A percentile compares a stretch with the other conserved stretches of the same genome.
These are phyloP conservation scores for Sebastes schlegelii DNA, from an alignment of 2,113 vertebrate species.

Conservation along the genomic window DNA sequence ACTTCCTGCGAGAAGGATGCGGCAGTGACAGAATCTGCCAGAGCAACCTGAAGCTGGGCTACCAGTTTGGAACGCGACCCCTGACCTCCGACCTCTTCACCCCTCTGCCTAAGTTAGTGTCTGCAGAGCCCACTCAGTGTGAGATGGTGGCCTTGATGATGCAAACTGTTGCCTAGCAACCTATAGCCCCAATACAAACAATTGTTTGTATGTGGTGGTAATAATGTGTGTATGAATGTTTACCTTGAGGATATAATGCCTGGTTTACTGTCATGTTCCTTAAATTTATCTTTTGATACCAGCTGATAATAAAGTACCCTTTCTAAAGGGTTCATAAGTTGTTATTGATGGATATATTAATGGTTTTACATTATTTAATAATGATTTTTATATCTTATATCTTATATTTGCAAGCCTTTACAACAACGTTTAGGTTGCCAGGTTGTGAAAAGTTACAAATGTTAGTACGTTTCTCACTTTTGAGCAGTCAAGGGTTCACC, in stretches of 20 bases:
- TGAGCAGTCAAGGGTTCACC: background rate
- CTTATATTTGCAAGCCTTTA: background rate
- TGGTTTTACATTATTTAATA: background rate
- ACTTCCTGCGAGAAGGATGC: slow-evolving; percentile 94
- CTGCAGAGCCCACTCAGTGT: background rate
- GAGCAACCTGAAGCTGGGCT: slow-evolving; percentile 91
- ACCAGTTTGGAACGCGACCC: slow-evolving; percentile 87
- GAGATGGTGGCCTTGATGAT: background rate
- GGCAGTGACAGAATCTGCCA: slow-evolving; percentile 94
- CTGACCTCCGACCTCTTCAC: slow-evolving; percentile 84
- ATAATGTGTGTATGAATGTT: background rate
- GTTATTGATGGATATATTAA: background rate
- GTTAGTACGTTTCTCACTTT: background rate
- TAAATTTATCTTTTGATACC: background rate
- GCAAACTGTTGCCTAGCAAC: slow-evolving; percentile 12
- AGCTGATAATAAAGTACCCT: background rate
- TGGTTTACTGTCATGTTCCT: background rate
- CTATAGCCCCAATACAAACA: background rate
- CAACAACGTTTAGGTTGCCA: too few species aligned
- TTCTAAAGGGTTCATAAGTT: background rate
- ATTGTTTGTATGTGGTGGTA: background rate
- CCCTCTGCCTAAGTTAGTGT: slow-evolving; percentile 88
- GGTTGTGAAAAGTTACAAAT: background rate
- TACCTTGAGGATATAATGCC: too few species aligned
- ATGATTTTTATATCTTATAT: too few species aligned